Conservation (phyloP, 2,888 invertebrate genomes). For the Sinohyriopsis cumingii region DNA sequence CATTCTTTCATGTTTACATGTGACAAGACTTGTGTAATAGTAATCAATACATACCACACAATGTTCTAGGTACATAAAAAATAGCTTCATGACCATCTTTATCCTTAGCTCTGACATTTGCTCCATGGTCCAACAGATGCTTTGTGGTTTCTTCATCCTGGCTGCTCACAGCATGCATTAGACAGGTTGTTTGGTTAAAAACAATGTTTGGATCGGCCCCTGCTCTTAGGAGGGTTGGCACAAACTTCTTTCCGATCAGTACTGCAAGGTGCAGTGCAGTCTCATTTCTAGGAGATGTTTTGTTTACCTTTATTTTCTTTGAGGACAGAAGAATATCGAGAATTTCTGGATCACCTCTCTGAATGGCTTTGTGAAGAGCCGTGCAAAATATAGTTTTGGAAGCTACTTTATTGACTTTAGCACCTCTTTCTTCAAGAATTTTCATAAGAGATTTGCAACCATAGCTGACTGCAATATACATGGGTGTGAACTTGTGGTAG, state of each 20-base stretch:
- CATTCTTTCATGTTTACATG: too few relatives aligned
- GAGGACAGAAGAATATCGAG: slow-evolving; percentile 26
- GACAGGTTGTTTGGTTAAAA: slow-evolving; percentile 34
- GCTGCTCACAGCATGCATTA: slow-evolving; percentile 31
- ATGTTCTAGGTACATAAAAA: too few relatives aligned
- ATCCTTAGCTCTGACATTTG: slow-evolving; percentile 38
- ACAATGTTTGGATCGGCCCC: slow-evolving; percentile 44
- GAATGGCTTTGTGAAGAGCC: slow-evolving; percentile 38
- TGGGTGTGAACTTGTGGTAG: slow-evolving; percentile 30
- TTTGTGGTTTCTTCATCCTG: slow-evolving; percentile 30
- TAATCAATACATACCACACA: too few relatives aligned
- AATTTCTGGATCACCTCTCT: slow-evolving; percentile 27
- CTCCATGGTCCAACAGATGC: slow-evolving; percentile 36
- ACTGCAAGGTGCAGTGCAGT: slow-evolving; percentile 32
- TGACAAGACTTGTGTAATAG: too few relatives aligned
- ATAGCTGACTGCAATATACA: slow-evolving; percentile 35
- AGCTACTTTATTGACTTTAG: slow-evolving; percentile 35
- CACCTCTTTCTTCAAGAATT: slow-evolving; percentile 27
- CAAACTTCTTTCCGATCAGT: slow-evolving; percentile 23
- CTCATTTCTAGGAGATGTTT: slow-evolving; percentile 26
- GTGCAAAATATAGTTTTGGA: slow-evolving; percentile 17
- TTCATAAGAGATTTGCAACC: slow-evolving; percentile 17
- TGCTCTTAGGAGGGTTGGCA: slow-evolving; percentile 36
- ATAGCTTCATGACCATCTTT: slow-evolving; percentile 39
- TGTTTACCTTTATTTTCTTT: slow-evolving; percentile 26